Conservation (phyloP, 2,888 invertebrate species). For the Carpatolechia fugitivella region DNA sequence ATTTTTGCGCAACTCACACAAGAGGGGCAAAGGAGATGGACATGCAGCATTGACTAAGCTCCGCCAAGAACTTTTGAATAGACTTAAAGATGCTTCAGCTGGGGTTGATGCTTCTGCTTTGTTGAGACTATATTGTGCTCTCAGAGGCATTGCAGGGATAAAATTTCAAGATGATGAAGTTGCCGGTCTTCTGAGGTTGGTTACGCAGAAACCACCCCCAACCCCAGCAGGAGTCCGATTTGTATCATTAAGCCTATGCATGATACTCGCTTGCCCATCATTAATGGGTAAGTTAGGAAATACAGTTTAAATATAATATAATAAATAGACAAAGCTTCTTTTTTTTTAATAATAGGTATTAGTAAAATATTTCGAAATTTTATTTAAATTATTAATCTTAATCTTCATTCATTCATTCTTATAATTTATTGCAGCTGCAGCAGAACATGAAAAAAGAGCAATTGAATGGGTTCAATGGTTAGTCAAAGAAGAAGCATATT, state of each 20-base stretch:
- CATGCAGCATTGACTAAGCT: conserved; percentile 83
- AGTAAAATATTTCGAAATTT: not conserved
- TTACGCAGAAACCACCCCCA: conserved; percentile 93
- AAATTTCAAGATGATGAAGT: conserved; percentile 97
- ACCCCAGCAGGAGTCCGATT: conserved; percentile 96
- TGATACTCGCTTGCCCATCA: conserved; percentile 96
- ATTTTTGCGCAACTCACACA: conserved; percentile 92
- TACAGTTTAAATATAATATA: too few relatives aligned
- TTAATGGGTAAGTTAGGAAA: conserved; percentile 79
- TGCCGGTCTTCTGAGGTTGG: conserved; percentile 87
- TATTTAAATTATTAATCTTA: not conserved
- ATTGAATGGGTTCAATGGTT: conserved; percentile 97
- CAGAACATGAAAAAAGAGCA: conserved; percentile 90
- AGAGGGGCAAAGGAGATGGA: conserved; percentile 87
- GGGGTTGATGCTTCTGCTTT: conserved; percentile 93
- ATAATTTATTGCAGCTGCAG: conserved; percentile 62
- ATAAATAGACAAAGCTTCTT: too few relatives aligned
- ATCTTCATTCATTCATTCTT: too few relatives aligned
- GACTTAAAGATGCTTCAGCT: conserved; percentile 84
- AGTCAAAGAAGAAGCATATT: conserved; percentile 93
- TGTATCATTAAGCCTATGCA: conserved; percentile 94
- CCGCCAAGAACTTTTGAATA: conserved; percentile 86
- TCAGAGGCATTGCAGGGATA: conserved; percentile 94
- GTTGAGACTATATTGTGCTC: conserved; percentile 92
- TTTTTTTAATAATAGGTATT: not conserved